Base-by-base conservation (phyloP, 1,140 invertebrate genomes). In the Carposina sasakii region DNA sequence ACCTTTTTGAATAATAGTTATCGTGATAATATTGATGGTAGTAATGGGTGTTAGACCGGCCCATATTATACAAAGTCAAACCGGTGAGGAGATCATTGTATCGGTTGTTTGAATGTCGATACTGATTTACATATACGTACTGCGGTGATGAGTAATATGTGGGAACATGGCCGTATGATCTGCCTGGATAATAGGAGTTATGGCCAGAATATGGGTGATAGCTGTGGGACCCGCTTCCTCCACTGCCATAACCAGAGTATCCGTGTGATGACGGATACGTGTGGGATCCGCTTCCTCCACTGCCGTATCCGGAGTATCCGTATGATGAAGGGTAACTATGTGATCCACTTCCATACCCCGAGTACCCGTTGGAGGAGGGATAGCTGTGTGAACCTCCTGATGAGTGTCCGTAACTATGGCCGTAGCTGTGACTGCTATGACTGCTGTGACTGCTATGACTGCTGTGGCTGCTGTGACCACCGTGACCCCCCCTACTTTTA, bases 21-120 rank as follows among this genome's bases (percentile, higher is more conserved):
- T 83, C 76, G 17, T 78, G 56, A 40, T 84, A 84, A 53, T 84
- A 78, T 46, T 77, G 70, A 37, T 76, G 50, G 22, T 67, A 46
- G 30, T 78, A 58, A 31, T 81, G 63, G n/a, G 45, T 70, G 17
- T 78, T 65, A 13, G 76, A 77, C 4, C 75, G 67, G 0, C 73
- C 76, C 42, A 84, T 49, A 42, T 84, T 84, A 46, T 81, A 84
- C n/a, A 84, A 63, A 20, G 77, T 53, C 21, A 84, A 52, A 2
- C 79, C 79, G n/a, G 71, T 81, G 43, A 84, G 52, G 4, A 84
- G 44, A 37, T 81, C 71, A 31, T 69, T 48, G 39, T 70, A 81
- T 15, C 74, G 67, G 52, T 75, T 81, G 15, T 60, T 66, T 2
- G 79, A 81, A 59, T 76, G 66, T 41, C 76, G 69, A 41, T 81